Percentiles rank a stretch among this genome's conserved stretches.
Evolutionary conservation across 1,140 invertebrate genomes (phyloP).

Genomic region (Acromyrmex echinatior): DNA sequence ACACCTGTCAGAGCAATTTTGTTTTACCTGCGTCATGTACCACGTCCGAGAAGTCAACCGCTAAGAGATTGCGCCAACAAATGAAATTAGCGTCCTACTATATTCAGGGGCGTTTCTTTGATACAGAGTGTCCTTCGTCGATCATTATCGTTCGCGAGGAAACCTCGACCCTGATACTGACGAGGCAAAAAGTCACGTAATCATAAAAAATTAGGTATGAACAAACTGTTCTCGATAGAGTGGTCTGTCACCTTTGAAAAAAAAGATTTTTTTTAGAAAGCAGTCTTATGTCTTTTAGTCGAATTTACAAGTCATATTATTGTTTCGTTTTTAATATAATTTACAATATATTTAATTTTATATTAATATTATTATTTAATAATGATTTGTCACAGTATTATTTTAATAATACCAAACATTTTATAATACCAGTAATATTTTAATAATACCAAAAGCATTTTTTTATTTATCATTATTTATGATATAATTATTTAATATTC

Average conservation of each 20-base stretch:
- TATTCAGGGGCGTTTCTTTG: slow-evolving; percentile 53
- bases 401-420: not conserved
- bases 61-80: slow-evolving; percentile 79
- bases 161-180: slow-evolving; percentile 9
- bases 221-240: not conserved
- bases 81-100: slow-evolving; percentile 74
- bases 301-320: not conserved
- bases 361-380: not conserved
- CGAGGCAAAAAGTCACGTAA: not conserved
- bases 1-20: slow-evolving; percentile 81
- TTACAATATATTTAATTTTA: not conserved
- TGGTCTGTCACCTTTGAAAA: not conserved
- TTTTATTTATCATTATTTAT: not conserved
- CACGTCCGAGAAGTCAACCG: slow-evolving; percentile 76
- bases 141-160: slow-evolving; percentile 55
- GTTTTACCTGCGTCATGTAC: slow-evolving; percentile 78
- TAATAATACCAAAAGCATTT: not conserved
- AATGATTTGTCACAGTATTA: not conserved
- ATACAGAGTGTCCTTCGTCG: slow-evolving; percentile 49
- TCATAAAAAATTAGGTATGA: slow-evolving; percentile 17
- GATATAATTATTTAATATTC: slow-evolving; percentile 9
- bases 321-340: not conserved
- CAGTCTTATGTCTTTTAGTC: not conserved
- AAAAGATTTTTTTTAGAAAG: not conserved
- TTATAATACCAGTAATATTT: not conserved